Percentiles rank a stretch among this genome's conserved stretches.
These are phyloP conservation scores for Platygyra sinensis DNA, from an alignment of 64 coral and sea anemone genomes.

Conservation along the genomic window DNA sequence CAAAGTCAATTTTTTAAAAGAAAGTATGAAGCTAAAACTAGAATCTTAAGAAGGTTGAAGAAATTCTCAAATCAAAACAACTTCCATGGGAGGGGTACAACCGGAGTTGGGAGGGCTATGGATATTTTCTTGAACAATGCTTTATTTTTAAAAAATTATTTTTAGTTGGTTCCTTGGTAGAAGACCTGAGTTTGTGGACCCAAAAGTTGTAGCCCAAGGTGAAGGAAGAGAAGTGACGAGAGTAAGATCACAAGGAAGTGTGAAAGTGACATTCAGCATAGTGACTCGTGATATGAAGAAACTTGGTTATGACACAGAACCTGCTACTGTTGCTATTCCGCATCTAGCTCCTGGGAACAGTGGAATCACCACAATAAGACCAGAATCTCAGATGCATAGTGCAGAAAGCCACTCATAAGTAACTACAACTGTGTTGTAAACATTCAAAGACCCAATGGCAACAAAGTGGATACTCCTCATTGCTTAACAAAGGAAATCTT, in stretches of 20 bases:
- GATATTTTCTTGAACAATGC: no score
- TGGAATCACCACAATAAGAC: slow-evolving; percentile 64
- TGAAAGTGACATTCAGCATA: slow-evolving; percentile 86
- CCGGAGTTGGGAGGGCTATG: no score
- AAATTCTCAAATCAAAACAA: no score
- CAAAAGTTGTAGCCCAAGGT: slow-evolving; percentile 95
- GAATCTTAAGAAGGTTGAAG: no score
- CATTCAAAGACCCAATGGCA: neutral
- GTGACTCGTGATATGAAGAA: slow-evolving; percentile 97
- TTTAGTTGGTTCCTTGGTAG: slow-evolving; percentile 97
- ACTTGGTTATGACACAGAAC: slow-evolving; percentile 88
- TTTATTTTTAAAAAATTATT: neutral
- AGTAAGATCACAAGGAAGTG: slow-evolving; percentile 94
- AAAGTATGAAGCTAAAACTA: no score
- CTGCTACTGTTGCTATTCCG: slow-evolving; percentile 86
- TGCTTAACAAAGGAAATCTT: no score
- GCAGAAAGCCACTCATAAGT: slow-evolving; percentile 70
- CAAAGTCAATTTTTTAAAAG: no score
- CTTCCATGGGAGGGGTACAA: no score
- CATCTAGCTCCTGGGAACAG: slow-evolving; percentile 51
- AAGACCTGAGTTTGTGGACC: slow-evolving; percentile 99
- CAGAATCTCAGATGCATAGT: slow-evolving; percentile 45
- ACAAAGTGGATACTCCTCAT: neutral
- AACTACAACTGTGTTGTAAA: neutral
- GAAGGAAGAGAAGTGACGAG: slow-evolving; percentile 99